phyloP scores from a whole-genome alignment of 2,797 vertebrate species.

The Paguma larvata region DNA sequence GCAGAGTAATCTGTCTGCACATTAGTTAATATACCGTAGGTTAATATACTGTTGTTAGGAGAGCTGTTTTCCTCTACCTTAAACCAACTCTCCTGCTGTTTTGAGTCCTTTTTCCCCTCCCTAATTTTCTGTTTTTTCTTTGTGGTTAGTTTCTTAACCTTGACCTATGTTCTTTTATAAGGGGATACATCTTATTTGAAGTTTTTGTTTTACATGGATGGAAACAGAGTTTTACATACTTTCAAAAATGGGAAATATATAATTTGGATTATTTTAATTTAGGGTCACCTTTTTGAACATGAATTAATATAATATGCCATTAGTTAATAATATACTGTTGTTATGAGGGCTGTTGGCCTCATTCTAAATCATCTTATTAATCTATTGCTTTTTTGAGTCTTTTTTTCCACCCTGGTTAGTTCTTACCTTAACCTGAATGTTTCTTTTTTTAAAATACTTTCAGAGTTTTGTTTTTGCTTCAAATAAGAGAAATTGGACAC shows the following conservation, averaged over 20 bases:
- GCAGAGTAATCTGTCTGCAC: neutral
- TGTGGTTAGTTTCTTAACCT: conserved; percentile 38
- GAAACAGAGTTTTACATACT: conserved; percentile 6
- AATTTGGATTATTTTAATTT: conserved; percentile 41
- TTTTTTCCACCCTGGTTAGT: neutral
- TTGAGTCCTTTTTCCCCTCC: neutral
- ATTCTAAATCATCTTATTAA: conserved; percentile 53
- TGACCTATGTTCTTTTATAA: neutral
- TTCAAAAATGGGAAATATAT: neutral
- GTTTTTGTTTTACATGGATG: neutral
- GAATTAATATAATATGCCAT: neutral
- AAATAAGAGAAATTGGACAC: conserved; percentile 31
- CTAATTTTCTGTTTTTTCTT: conserved; percentile 1
- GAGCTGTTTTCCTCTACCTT: neutral
- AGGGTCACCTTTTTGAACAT: conserved; percentile 21
- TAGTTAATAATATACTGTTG: neutral
- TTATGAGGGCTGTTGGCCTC: neutral
- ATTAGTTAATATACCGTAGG: neutral
- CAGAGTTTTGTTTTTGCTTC: conserved; percentile 49
- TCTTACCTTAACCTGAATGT: conserved; percentile 49
- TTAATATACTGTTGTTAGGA: neutral
- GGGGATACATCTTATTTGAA: neutral
- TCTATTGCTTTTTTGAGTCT: neutral
- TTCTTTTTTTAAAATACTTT: conserved; percentile 22
- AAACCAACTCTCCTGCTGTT: neutral